These are phyloP conservation scores for Pteropus rufus DNA, from an alignment of 2,797 vertebrate species.

Conservation along the genomic window DNA sequence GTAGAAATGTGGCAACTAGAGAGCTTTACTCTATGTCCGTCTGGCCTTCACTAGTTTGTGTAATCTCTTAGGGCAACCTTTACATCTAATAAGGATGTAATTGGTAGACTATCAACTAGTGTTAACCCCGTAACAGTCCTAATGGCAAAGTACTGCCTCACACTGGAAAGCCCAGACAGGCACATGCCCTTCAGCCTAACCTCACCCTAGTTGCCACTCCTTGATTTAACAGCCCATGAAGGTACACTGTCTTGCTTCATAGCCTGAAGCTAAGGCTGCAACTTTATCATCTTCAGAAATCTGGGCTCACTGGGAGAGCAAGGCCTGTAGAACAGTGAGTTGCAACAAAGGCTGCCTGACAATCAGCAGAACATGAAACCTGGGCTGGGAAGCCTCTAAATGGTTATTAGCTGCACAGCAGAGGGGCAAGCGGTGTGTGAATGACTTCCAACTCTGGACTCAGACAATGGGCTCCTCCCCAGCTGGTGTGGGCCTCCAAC, in stretches of 20 bases:
- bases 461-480: not conserved
- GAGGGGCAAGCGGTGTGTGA: not conserved
- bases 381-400: constrained; percentile 60
- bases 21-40: not conserved
- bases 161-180: not conserved
- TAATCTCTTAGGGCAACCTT: not conserved
- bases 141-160: not conserved
- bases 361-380: constrained; percentile 67
- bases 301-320: constrained; percentile 62
- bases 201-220: constrained; percentile 48
- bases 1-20: not conserved
- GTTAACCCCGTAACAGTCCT: not conserved
- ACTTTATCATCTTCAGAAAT: constrained; percentile 28
- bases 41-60: not conserved
- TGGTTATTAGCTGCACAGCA: constrained; percentile 44
- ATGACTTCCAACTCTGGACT: not conserved
- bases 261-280: constrained; percentile 60
- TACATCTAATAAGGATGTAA: not conserved
- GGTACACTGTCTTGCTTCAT: not conserved
- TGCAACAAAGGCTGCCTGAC: constrained; percentile 16
- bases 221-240: constrained; percentile 51
- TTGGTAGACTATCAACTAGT: too few species aligned
- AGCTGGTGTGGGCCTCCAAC: too few species aligned
- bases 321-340: constrained; percentile 27
- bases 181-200: constrained; percentile 1